phyloP scores from a whole-genome alignment of 2,888 invertebrate genomes.

The Balanococcus diminutus region DNA sequence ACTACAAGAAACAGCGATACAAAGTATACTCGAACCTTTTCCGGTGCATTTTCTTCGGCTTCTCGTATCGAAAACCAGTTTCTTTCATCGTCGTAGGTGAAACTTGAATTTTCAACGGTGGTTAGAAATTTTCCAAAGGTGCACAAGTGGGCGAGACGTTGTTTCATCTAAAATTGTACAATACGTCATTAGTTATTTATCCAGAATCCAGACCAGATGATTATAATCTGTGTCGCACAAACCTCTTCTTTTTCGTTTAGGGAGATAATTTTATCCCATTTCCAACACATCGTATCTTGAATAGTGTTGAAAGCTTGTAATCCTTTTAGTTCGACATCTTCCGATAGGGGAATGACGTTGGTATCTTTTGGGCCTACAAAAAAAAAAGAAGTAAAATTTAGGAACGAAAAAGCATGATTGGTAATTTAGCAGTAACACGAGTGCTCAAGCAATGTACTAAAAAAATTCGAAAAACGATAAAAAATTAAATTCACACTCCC shows the following conservation, averaged over 20 bases:
- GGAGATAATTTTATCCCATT: constrained; percentile 44
- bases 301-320: constrained; percentile 8
- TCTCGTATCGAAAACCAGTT: neutral
- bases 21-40: constrained; percentile 41
- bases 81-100: constrained; percentile 27
- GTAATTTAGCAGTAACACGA: too few species aligned
- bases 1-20: too few species aligned
- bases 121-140: constrained; percentile 45
- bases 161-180: constrained; percentile 34
- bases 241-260: constrained; percentile 36
- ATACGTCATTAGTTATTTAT: too few species aligned
- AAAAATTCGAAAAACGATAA: too few species aligned
- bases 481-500: too few species aligned
- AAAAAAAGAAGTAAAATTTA: neutral
- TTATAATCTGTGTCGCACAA: neutral
- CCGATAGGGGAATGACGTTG: neutral
- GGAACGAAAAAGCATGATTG: too few species aligned
- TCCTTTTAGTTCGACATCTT: constrained; percentile 50
- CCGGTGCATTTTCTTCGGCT: neutral
- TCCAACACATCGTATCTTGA: constrained; percentile 44
- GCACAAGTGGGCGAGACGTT: constrained; percentile 5
- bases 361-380: neutral
- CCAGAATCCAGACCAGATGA: too few species aligned
- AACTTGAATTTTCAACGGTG: constrained; percentile 7
- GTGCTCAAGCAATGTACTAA: too few species aligned